phyloP scores from a whole-genome alignment of 2,888 invertebrate species.

The Chromoteleia sp. region DNA sequence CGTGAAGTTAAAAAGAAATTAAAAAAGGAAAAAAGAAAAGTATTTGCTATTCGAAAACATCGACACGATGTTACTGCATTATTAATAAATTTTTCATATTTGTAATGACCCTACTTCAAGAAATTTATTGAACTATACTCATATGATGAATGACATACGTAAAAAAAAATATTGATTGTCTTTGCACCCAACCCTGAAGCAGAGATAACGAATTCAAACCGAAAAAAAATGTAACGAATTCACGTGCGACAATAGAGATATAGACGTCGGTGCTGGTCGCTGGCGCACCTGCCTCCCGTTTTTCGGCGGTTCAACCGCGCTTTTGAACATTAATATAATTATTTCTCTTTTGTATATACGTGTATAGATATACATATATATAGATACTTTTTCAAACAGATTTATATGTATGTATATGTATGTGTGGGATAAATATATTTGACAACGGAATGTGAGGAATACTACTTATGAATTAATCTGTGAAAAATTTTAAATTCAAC shows the following conservation, averaged over 20 bases:
- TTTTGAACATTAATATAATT: slow-evolving; percentile 43
- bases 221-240: slow-evolving; percentile 57
- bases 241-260: slow-evolving; percentile 72
- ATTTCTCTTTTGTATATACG: slow-evolving; percentile 53
- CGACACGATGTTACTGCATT: slow-evolving; percentile 2
- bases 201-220: slow-evolving; percentile 43
- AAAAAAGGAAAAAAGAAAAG: neutral
- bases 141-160: slow-evolving; percentile 20
- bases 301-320: slow-evolving; percentile 26
- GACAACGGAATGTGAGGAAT: slow-evolving; percentile 26
- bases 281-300: slow-evolving; percentile 61
- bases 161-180: slow-evolving; percentile 25
- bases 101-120: slow-evolving; percentile 21
- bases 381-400: slow-evolving; percentile 7
- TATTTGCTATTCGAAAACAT: slow-evolving; percentile 12
- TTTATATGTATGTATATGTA: slow-evolving; percentile 41
- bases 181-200: slow-evolving; percentile 53
- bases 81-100: slow-evolving; percentile 39
- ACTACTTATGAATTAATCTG: slow-evolving; percentile 22
- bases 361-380: slow-evolving; percentile 45
- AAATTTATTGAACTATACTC: slow-evolving; percentile 23
- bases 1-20: slow-evolving; percentile 6
- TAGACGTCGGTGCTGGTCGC: slow-evolving; percentile 73
- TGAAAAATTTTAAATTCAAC: slow-evolving; percentile 17
- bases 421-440: slow-evolving; percentile 29